Percentiles rank a stretch among this genome's conserved stretches.
phyloP scores from a whole-genome alignment of 2,113 vertebrate genomes.

The Scophthalmus maximus region DNA sequence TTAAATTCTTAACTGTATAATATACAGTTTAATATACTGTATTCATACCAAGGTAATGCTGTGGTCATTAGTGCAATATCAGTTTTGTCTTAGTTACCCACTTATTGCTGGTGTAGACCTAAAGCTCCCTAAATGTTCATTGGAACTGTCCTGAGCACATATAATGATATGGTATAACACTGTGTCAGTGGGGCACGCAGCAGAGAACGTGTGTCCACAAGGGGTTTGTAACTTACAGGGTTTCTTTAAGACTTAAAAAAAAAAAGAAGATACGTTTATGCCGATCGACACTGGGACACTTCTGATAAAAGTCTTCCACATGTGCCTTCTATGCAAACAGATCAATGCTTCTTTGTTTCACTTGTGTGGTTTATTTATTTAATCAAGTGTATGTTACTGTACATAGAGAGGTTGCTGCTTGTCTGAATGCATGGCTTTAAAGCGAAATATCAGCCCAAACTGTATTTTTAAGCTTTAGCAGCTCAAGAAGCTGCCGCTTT shows the following conservation, averaged over 20 bases:
- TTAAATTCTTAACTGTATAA: neutral
- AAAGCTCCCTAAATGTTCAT: too few relatives aligned
- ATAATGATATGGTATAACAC: too few relatives aligned
- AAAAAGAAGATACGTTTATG: neutral
- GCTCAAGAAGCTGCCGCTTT: slow-evolving; percentile 5
- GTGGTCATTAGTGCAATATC: neutral
- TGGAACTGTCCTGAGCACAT: too few relatives aligned
- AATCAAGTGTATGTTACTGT: slow-evolving; percentile 17
- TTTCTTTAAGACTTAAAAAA: neutral
- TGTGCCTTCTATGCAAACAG: slow-evolving; percentile 24
- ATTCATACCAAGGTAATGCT: slow-evolving; percentile 4
- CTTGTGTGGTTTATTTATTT: slow-evolving; percentile 49
- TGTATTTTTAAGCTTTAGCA: slow-evolving; percentile 16
- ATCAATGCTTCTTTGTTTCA: slow-evolving; percentile 22
- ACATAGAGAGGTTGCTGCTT: slow-evolving; percentile 10
- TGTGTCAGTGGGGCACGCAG: neutral
- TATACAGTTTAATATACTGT: slow-evolving; percentile 5
- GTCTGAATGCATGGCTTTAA: slow-evolving; percentile 24
- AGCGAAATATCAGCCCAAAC: slow-evolving; percentile 12
- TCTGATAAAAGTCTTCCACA: neutral
- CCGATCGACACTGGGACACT: neutral
- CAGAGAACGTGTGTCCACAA: slow-evolving; percentile 4
- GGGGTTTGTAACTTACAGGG: neutral
- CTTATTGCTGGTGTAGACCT: too few relatives aligned
- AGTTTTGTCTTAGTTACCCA: neutral